Evolutionary conservation across 2,888 invertebrate species (phyloP).

Genomic region (Amitus sp.): DNA sequence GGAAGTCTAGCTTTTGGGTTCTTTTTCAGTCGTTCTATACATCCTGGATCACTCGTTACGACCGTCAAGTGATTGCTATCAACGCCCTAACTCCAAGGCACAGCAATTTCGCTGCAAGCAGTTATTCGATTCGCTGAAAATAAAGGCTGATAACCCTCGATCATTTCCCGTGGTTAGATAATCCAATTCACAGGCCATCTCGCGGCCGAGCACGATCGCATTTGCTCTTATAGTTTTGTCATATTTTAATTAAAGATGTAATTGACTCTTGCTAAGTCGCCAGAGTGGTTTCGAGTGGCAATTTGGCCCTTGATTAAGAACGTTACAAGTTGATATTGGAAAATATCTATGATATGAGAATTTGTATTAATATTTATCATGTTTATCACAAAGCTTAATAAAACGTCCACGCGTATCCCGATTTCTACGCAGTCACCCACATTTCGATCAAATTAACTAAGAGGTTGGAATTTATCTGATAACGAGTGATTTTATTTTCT

Average conservation of each 20-base stretch:
- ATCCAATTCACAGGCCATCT: conserved; percentile 34
- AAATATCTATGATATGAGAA: too few relatives aligned
- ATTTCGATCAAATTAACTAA: too few relatives aligned
- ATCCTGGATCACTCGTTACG: conserved; percentile 19
- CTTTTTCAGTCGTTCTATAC: too few relatives aligned
- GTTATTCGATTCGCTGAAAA: conserved; percentile 45
- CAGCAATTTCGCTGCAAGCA: conserved; percentile 42
- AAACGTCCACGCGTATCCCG: too few relatives aligned
- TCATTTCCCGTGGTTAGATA: conserved; percentile 37
- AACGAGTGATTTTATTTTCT: too few relatives aligned
- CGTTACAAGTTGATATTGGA: too few relatives aligned
- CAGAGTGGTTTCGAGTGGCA: neutral
- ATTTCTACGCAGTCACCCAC: too few relatives aligned
- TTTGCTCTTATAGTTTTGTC: conserved; percentile 30
- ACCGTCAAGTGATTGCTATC: conserved; percentile 33
- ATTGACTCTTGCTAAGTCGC: conserved; percentile 13
- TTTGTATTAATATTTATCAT: too few relatives aligned
- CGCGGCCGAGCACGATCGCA: conserved; percentile 18
- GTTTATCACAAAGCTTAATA: too few relatives aligned
- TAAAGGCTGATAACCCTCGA: conserved; percentile 35
- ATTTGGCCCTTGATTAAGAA: neutral
- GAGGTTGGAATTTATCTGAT: too few relatives aligned
- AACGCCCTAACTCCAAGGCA: conserved; percentile 33
- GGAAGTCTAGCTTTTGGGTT: too few relatives aligned
- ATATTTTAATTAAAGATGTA: conserved; percentile 39